These are phyloP conservation scores for Cettia cetti DNA, from an alignment of 2,113 vertebrate genomes.

Conservation along the genomic window DNA sequence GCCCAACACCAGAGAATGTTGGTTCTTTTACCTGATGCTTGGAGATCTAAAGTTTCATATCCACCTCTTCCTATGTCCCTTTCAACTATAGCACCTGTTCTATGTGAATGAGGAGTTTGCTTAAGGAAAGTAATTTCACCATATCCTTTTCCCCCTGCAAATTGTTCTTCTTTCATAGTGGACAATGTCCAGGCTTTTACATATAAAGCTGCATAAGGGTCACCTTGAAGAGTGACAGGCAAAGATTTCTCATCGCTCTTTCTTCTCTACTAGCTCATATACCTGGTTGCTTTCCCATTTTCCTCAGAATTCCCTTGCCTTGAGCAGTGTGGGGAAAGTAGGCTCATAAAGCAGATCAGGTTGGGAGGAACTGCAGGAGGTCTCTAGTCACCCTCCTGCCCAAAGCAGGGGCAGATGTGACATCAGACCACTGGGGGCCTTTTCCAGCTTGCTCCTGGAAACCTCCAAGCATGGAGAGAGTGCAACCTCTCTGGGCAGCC, in stretches of 20 bases:
- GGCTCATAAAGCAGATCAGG: background rate
- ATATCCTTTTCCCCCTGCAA: background rate
- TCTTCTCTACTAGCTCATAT: background rate
- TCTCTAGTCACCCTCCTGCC: background rate
- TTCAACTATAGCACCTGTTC: background rate
- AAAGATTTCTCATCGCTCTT: background rate
- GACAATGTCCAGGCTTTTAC: background rate
- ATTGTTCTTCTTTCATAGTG: background rate
- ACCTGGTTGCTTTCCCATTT: background rate
- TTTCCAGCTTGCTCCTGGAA: background rate
- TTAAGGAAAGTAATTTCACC: background rate
- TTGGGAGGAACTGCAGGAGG: background rate
- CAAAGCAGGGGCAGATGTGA: background rate
- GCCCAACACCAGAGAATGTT: background rate
- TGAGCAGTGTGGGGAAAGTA: background rate
- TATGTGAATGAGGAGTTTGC: background rate
- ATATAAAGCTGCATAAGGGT: fast-evolving
- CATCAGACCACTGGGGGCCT: background rate
- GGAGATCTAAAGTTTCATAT: background rate
- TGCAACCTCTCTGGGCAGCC: background rate
- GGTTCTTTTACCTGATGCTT: background rate
- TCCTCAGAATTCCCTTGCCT: background rate
- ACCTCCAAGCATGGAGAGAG: background rate
- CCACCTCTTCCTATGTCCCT: background rate
- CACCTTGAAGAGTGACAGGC: background rate